Conservation (phyloP, 2,888 invertebrate genomes). For the Trachelus tabidus region DNA sequence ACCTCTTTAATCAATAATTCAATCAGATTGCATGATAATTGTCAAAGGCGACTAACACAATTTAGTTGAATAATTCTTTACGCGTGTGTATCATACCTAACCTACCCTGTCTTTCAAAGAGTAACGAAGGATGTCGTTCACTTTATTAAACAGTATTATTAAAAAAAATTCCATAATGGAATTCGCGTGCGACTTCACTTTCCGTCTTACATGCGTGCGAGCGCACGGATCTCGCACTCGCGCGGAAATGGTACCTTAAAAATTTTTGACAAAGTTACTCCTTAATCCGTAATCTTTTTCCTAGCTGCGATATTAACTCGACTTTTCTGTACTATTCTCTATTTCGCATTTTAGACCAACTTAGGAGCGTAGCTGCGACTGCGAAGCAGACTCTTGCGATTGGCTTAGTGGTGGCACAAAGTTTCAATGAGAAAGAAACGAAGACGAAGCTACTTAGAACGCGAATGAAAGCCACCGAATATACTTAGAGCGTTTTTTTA, state of each 20-base stretch:
- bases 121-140: neutral
- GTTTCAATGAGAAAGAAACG: neutral
- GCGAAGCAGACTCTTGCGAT: neutral
- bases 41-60: neutral
- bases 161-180: neutral
- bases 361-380: neutral
- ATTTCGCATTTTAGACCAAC: neutral
- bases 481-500: conserved; percentile 1
- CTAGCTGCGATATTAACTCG: neutral
- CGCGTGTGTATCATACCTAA: neutral
- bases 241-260: neutral
- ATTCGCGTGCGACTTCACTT: neutral
- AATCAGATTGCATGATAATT: neutral
- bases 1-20: neutral
- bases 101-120: neutral
- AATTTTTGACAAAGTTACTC: neutral
- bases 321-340: neutral
- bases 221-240: neutral
- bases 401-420: neutral
- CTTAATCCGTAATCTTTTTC: neutral
- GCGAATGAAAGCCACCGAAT: neutral
- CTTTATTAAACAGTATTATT: neutral
- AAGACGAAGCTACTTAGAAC: neutral
- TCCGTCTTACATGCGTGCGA: neutral
- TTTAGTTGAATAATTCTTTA: neutral